These are phyloP conservation scores for Triops cancriformis DNA, from an alignment of 1,140 invertebrate genomes.

Conservation along the genomic window DNA sequence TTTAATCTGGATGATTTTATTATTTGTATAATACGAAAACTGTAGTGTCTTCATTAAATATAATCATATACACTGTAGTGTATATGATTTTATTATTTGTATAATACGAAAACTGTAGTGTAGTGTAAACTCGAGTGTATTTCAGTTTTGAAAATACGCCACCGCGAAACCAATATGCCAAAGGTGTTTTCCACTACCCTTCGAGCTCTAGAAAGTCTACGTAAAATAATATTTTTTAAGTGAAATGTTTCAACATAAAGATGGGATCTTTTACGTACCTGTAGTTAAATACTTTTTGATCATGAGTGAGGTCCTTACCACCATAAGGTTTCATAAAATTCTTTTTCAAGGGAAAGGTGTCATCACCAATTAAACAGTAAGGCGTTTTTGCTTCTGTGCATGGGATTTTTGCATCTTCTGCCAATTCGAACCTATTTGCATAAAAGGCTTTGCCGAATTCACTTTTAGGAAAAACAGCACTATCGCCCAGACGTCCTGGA, in stretches of 20 bases:
- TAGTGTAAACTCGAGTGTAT: slow-evolving; percentile 12
- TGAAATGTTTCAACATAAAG: not conserved
- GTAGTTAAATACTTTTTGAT: slow-evolving; percentile 17
- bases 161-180: no score
- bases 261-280: not conserved
- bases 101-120: no score
- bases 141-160: not conserved
- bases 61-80: no score
- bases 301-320: not conserved
- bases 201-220: slow-evolving; percentile 4
- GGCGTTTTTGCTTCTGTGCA: not conserved
- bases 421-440: not conserved
- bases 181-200: slow-evolving; percentile 19
- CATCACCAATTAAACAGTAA: not conserved
- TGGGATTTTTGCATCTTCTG: not conserved
- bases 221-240: not conserved
- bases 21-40: no score
- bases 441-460: no score
- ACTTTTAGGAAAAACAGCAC: slow-evolving; percentile 2
- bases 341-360: slow-evolving; percentile 18
- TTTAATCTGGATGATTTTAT: no score
- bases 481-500: slow-evolving; percentile 15
- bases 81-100: no score
- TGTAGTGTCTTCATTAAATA: no score
- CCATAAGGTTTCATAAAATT: slow-evolving; percentile 6